phyloP scores from a whole-genome alignment of 2,888 invertebrate species.

The Eupithecia inturbata region DNA sequence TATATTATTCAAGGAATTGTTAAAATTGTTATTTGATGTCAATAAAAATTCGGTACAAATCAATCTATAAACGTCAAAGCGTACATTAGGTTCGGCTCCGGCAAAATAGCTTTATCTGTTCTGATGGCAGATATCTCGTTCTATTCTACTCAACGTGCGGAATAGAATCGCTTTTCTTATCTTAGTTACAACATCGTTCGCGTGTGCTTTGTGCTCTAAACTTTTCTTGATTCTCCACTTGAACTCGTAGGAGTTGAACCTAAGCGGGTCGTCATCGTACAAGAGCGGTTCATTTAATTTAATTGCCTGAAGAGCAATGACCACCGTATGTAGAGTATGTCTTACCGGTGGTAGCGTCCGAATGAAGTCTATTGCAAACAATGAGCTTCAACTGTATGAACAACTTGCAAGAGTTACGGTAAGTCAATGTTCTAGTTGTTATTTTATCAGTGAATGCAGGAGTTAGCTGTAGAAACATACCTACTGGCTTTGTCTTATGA shows the following conservation, averaged over 20 bases:
- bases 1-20: too few relatives aligned
- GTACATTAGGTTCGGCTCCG: too few relatives aligned
- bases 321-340: neutral
- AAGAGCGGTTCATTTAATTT: neutral
- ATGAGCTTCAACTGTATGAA: neutral
- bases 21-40: too few relatives aligned
- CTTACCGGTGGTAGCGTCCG: neutral
- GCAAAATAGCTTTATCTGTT: too few relatives aligned
- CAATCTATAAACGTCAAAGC: too few relatives aligned
- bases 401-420: conserved; percentile 1
- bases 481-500: neutral
- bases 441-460: neutral
- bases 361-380: neutral
- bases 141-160: too few relatives aligned
- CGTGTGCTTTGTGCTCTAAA: too few relatives aligned
- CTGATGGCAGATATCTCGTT: too few relatives aligned
- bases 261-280: neutral
- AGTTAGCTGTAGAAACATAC: neutral
- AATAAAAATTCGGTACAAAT: too few relatives aligned
- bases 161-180: too few relatives aligned
- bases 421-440: neutral
- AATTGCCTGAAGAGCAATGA: neutral
- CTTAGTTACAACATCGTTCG: too few relatives aligned
- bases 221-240: too few relatives aligned
- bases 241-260: neutral